phyloP scores from a whole-genome alignment of 2,888 invertebrate genomes.

The Chrysina gloriosa region DNA sequence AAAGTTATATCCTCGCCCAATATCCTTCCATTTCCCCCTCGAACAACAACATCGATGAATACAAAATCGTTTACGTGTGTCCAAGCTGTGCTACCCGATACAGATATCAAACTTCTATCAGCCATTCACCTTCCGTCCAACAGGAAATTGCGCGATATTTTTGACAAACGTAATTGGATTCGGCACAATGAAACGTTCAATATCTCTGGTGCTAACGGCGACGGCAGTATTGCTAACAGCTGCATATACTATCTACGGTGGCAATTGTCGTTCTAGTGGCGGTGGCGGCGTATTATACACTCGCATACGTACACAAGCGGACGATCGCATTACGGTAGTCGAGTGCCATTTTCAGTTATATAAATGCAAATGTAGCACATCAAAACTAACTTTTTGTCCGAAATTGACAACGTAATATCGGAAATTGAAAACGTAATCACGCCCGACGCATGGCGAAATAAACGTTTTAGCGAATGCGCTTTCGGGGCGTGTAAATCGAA shows the following conservation, averaged over 20 bases:
- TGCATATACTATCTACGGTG: slow-evolving; percentile 1
- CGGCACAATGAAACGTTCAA: slow-evolving; percentile 23
- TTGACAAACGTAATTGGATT: slow-evolving; percentile 32
- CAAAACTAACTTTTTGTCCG: slow-evolving; percentile 42
- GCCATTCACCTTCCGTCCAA: slow-evolving; percentile 1
- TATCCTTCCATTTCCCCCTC: too few relatives aligned
- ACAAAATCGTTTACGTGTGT: too few relatives aligned
- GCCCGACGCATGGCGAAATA: slow-evolving; percentile 36
- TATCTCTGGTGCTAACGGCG: slow-evolving; percentile 11
- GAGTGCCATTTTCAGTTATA: slow-evolving; percentile 46
- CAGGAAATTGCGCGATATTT: slow-evolving; percentile 35
- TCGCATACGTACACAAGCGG: neutral
- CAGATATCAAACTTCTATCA: neutral
- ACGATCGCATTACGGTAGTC: neutral
- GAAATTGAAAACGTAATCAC: slow-evolving; percentile 51
- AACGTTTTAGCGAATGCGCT: slow-evolving; percentile 21
- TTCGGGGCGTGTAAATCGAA: too few relatives aligned
- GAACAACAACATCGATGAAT: too few relatives aligned
- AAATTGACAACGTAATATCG: slow-evolving; percentile 42
- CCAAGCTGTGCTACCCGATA: too few relatives aligned
- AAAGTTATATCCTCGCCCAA: too few relatives aligned
- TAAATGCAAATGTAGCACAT: slow-evolving; percentile 48
- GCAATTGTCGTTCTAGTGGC: neutral
- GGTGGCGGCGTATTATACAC: neutral
- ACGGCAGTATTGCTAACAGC: neutral